Evolutionary conservation across 2,113 vertebrate species (phyloP).

Genomic region (Melanerpes aurifrons): DNA sequence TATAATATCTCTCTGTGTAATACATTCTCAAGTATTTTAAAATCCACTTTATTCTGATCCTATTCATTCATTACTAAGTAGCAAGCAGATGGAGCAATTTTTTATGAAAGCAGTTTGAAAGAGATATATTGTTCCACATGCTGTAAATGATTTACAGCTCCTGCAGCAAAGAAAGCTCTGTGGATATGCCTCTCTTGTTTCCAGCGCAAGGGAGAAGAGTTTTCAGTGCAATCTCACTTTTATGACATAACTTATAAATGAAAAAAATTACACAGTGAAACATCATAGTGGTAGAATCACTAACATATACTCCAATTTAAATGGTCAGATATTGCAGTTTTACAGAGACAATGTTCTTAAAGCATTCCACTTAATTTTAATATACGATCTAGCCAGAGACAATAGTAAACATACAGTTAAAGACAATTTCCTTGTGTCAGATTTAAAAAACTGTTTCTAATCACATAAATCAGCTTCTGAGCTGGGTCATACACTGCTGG

Average conservation of each 20-base stretch:
- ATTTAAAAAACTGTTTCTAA: conserved; percentile 6
- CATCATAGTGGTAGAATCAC: neutral
- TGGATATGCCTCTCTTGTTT: neutral
- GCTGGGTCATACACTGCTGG: neutral
- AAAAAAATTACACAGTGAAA: conserved; percentile 7
- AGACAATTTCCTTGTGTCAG: conserved; percentile 6
- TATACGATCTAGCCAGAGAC: neutral
- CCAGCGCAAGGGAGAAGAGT: neutral
- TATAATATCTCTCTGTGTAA: conserved; percentile 42
- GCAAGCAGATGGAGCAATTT: conserved; percentile 73
- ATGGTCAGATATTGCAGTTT: neutral
- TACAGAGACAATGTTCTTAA: neutral
- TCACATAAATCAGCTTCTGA: neutral
- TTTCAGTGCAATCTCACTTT: neutral
- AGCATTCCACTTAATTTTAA: neutral
- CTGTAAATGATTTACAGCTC: conserved; percentile 60
- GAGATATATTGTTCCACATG: conserved; percentile 41
- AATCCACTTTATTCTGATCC: conserved; percentile 66
- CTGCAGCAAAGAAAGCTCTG: conserved; percentile 17
- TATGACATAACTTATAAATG: conserved; percentile 1
- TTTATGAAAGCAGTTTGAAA: conserved; percentile 65
- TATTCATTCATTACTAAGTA: conserved; percentile 68
- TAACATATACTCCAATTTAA: conserved; percentile 5
- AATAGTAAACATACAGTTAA: conserved; percentile 1
- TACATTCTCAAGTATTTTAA: conserved; percentile 55